Evolutionary conservation across 2,888 invertebrate genomes (phyloP).

Genomic region (Pterobdella sp.): DNA sequence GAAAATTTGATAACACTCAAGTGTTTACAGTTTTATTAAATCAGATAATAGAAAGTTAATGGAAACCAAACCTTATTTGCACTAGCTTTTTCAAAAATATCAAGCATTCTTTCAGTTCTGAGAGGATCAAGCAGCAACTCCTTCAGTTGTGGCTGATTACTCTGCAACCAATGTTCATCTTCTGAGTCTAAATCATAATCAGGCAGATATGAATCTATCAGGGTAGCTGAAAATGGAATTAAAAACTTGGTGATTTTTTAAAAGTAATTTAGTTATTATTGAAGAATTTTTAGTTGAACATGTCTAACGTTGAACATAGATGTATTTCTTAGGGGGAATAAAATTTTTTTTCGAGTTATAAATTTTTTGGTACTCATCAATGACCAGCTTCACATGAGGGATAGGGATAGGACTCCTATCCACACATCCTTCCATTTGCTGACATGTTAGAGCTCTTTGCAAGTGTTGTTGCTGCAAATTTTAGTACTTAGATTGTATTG

Average conservation of each 20-base stretch:
- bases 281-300: not conserved
- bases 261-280: not conserved
- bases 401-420: constrained; percentile 91
- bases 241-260: not conserved
- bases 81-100: constrained; percentile 89
- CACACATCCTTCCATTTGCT: constrained; percentile 55
- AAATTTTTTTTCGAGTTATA: constrained; percentile 64
- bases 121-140: constrained; percentile 65
- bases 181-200: constrained; percentile 99
- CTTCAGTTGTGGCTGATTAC: constrained; percentile 56
- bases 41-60: too few species aligned
- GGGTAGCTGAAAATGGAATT: not conserved
- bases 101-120: constrained; percentile 96
- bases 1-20: too few species aligned
- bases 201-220: constrained; percentile 66
- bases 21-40: too few species aligned
- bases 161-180: constrained; percentile 83
- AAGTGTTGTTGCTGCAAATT: constrained; percentile 87
- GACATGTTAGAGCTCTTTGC: constrained; percentile 91
- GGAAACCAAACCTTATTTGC: constrained; percentile 75
- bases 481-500: not conserved
- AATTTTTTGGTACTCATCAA: constrained; percentile 69
- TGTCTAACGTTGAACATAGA: constrained; percentile 88
- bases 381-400: constrained; percentile 75
- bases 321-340: constrained; percentile 79